These are phyloP conservation scores for Philopedon plagiatum DNA, from an alignment of 2,888 invertebrate species.

Conservation along the genomic window DNA sequence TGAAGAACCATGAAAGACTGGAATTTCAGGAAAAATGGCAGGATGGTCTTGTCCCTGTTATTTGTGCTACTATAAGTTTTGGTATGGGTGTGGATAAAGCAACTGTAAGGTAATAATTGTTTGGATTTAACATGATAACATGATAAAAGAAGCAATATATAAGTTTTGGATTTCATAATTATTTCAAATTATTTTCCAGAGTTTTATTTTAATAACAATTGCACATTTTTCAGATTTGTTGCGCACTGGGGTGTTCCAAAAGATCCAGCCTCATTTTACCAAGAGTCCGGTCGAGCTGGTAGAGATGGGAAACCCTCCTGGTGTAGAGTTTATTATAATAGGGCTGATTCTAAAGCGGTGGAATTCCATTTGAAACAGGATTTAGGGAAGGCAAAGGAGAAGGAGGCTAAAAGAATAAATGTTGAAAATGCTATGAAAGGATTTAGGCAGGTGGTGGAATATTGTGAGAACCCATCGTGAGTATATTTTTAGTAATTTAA, in stretches of 20 bases:
- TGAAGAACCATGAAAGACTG: conserved; percentile 81
- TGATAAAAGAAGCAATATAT: too few relatives aligned
- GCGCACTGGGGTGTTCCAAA: conserved; percentile 97
- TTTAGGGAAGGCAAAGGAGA: conserved; percentile 72
- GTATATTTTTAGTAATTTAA: too few relatives aligned
- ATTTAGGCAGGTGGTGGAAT: conserved; percentile 88
- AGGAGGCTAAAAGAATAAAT: conserved; percentile 70
- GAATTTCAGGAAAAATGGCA: conserved; percentile 94
- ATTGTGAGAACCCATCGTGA: conserved; percentile 85
- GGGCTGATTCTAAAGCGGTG: conserved; percentile 85
- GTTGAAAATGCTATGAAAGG: conserved; percentile 80
- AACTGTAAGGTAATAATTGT: conserved; percentile 82
- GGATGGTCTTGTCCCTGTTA: conserved; percentile 87
- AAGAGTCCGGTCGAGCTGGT: conserved; percentile 97
- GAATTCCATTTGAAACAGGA: conserved; percentile 85
- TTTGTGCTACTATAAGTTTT: conserved; percentile 97
- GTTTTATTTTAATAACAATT: too few relatives aligned
- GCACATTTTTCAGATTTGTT: conserved; percentile 80
- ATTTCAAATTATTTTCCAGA: background rate
- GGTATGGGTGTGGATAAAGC: conserved; percentile 99
- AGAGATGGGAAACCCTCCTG: conserved; percentile 91
- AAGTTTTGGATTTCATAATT: too few relatives aligned
- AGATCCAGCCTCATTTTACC: conserved; percentile 95
- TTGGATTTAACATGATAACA: too few relatives aligned
- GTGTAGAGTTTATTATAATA: conserved; percentile 93